Conservation (phyloP, 1,140 invertebrate species). For the Bombus picipes region DNA sequence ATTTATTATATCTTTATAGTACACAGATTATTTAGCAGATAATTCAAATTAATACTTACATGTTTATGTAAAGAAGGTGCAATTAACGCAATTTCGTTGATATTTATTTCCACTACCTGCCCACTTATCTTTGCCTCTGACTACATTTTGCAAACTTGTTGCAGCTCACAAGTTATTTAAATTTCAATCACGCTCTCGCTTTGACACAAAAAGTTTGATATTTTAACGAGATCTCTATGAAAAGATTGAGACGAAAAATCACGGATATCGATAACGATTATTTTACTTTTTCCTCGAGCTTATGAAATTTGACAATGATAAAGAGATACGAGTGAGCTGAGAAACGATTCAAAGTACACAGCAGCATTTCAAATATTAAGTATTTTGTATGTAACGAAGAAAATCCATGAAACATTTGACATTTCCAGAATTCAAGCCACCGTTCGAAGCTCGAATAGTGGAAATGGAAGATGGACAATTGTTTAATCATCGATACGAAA, state of each 20-base stretch:
- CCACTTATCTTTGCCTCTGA: too few relatives aligned
- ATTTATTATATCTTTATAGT: too few relatives aligned
- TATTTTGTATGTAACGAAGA: not conserved
- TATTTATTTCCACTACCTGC: too few relatives aligned
- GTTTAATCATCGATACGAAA: slow-evolving; percentile 85
- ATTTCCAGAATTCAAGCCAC: slow-evolving; percentile 47
- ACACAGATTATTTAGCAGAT: too few relatives aligned
- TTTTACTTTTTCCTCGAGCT: too few relatives aligned
- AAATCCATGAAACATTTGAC: not conserved
- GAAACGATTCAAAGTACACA: not conserved
- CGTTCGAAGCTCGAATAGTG: slow-evolving; percentile 76
- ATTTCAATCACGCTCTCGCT: not conserved
- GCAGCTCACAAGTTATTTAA: not conserved
- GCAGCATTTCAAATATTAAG: not conserved
- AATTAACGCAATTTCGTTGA: too few relatives aligned
- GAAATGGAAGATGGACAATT: slow-evolving; percentile 83
- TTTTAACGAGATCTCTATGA: not conserved
- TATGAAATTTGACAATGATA: too few relatives aligned
- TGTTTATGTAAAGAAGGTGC: too few relatives aligned
- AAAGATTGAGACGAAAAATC: too few relatives aligned
- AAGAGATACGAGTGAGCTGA: too few relatives aligned
- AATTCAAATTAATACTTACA: too few relatives aligned
- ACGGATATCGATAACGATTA: too few relatives aligned
- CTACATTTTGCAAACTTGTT: not conserved
- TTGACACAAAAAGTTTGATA: not conserved